phyloP scores from a whole-genome alignment of 2,113 vertebrate genomes.

The Todiramphus chloris region DNA sequence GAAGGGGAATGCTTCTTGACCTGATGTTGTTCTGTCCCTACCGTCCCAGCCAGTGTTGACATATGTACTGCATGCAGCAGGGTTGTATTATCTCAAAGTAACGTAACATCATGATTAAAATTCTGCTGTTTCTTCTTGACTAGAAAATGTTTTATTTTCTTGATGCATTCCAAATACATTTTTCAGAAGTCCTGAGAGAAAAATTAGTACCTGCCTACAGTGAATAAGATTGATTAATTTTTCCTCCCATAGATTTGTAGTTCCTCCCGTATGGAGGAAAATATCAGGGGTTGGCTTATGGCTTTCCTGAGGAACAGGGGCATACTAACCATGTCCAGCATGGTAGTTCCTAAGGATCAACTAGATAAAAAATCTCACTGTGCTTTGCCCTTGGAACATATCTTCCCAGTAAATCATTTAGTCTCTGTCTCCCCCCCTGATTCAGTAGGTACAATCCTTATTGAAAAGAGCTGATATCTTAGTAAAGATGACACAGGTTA shows the following conservation, averaged over 20 bases:
- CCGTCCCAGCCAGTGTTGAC: not conserved
- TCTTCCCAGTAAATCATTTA: too few species aligned
- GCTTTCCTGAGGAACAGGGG: not conserved
- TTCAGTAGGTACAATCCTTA: not conserved
- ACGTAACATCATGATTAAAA: not conserved
- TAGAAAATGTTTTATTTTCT: not conserved
- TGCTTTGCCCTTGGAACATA: not conserved
- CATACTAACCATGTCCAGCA: rapidly evolving
- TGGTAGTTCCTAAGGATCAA: not conserved
- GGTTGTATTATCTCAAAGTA: not conserved
- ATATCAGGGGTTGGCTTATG: not conserved
- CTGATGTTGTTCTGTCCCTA: not conserved
- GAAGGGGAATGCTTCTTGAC: not conserved
- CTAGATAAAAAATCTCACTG: not conserved
- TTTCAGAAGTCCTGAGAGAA: not conserved
- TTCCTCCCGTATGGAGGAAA: not conserved
- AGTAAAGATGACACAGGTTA: not conserved
- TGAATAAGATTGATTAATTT: not conserved
- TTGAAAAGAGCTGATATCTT: not conserved
- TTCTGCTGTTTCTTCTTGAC: not conserved
- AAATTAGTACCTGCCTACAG: rapidly evolving
- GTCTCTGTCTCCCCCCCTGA: too few species aligned
- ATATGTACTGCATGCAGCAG: not conserved
- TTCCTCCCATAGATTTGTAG: rapidly evolving
- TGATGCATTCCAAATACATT: not conserved